Conservation (phyloP, 1,140 invertebrate genomes). For the Drosophila mayri region DNA sequence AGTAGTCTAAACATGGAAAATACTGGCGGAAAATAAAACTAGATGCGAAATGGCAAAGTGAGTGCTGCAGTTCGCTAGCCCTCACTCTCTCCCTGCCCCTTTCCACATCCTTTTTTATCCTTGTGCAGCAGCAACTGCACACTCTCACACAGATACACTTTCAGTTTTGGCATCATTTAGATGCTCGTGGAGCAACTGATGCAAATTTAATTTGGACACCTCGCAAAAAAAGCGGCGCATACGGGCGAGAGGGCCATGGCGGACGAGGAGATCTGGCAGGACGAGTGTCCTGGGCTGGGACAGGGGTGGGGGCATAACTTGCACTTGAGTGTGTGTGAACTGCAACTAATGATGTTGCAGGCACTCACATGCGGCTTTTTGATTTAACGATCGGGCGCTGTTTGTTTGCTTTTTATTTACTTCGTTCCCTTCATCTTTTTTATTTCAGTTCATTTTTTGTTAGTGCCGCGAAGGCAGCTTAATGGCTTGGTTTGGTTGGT, state of each 20-base stretch:
- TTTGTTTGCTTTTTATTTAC: slow-evolving; percentile 42
- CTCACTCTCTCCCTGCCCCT: neutral
- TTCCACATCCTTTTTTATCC: slow-evolving; percentile 15
- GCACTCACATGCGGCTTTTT: slow-evolving; percentile 80
- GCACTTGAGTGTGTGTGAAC: slow-evolving; percentile 76
- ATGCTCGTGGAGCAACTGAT: slow-evolving; percentile 80
- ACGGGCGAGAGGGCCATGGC: slow-evolving; percentile 17
- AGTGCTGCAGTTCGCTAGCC: slow-evolving; percentile 50
- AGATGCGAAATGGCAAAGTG: slow-evolving; percentile 68
- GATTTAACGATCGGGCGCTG: slow-evolving; percentile 73
- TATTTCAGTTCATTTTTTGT: neutral
- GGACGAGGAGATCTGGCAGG: neutral
- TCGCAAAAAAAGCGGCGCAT: slow-evolving; percentile 63
- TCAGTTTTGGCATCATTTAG: slow-evolving; percentile 79
- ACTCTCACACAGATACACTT: slow-evolving; percentile 30
- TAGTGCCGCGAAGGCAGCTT: slow-evolving; percentile 40
- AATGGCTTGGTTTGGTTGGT: slow-evolving; percentile 69
- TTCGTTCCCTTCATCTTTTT: slow-evolving; percentile 11
- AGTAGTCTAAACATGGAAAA: slow-evolving; percentile 41
- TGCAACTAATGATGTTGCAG: slow-evolving; percentile 83
- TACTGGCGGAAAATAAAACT: slow-evolving; percentile 51
- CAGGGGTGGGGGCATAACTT: slow-evolving; percentile 59
- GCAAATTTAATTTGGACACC: slow-evolving; percentile 82
- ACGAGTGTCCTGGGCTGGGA: neutral
- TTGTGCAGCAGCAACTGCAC: slow-evolving; percentile 39